Base-by-base conservation (phyloP, 2,113 vertebrate genomes). In the Sapayoa aenigma region DNA sequence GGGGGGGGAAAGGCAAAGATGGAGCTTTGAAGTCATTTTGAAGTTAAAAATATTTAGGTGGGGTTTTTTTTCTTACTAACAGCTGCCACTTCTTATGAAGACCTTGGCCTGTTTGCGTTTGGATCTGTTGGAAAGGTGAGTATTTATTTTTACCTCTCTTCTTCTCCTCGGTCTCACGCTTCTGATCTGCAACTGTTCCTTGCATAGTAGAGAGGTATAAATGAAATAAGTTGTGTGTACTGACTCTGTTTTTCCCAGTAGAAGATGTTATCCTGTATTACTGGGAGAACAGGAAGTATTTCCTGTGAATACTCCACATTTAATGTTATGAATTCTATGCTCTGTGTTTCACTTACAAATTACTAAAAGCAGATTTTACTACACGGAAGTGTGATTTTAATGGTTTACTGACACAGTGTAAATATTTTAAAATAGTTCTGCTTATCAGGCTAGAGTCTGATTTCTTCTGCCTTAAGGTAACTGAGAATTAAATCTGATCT, bases 11-110 rank as follows among this genome's bases (percentile, higher is more conserved):
- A 49, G 2, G 4, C 24, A 74, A 86, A 92, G 18, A 9, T 52
- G 37, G 25, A 63, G 20, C 18, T 93, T 72, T 62, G 15, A 42
- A 12, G 44, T 63, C 14, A 73, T 56, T 93, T 73, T 87, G 49
- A 87, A 76, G 42, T 53, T 49, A 41, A n/a, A 73, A 77, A 58
- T 60, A 47, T 28, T 87, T 77, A 73, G 52, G 68, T 85, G 67
- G 35, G 10, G 12, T 27, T 4, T 27, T 71, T 59, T 52, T 87
- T 87, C 82, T 56, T 89, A n/a, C 84, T 84, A 69, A 96, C 94
- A 99, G 99, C 98, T 74, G 98, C 99, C 73, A 99, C 98, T 65
- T 99, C 99, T 77, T 99, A 99, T 79, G 99, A 99, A 97, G 98
- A 98, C 71, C 98, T 99, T 65, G 99, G 99, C 68, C 97, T 98